A percentile compares a stretch with the other conserved stretches of the same genome.
Evolutionary conservation across 1,140 invertebrate species (phyloP).

Genomic region (Rhagoletis zephyria): DNA sequence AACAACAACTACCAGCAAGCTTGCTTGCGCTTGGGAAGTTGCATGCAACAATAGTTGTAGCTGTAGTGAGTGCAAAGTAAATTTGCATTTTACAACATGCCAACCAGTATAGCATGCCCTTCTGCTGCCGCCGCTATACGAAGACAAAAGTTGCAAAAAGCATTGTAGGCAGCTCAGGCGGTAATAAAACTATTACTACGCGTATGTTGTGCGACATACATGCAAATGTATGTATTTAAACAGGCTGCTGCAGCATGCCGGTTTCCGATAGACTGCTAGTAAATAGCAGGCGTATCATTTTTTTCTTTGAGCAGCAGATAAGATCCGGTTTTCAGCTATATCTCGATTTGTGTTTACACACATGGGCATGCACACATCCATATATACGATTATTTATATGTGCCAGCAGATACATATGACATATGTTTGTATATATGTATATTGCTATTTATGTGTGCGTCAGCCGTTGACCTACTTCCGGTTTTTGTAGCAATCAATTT

Average conservation of each 20-base stretch:
- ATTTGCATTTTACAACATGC: constrained; percentile 21
- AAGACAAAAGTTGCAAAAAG: too few relatives aligned
- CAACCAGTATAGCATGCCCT: background rate
- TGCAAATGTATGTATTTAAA: background rate
- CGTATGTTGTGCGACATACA: background rate
- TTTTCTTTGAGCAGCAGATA: background rate
- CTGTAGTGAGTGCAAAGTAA: background rate
- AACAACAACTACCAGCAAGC: background rate
- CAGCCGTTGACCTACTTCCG: constrained; percentile 50
- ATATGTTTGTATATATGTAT: too few relatives aligned
- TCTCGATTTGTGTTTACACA: constrained; percentile 12
- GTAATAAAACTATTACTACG: background rate
- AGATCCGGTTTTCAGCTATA: constrained; percentile 36
- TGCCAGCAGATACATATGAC: background rate
- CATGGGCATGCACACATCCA: background rate
- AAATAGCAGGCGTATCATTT: background rate
- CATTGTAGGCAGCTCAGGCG: too few relatives aligned
- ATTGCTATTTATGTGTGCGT: background rate
- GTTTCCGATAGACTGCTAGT: too few relatives aligned
- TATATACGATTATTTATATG: background rate
- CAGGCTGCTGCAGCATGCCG: background rate
- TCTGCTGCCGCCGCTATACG: background rate
- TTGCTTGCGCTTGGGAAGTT: background rate
- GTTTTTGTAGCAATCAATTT: constrained; percentile 9
- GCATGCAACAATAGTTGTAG: constrained; percentile 27